Evolutionary conservation across 1,140 invertebrate species (phyloP).

Genomic region (Caerostris extrusa): DNA sequence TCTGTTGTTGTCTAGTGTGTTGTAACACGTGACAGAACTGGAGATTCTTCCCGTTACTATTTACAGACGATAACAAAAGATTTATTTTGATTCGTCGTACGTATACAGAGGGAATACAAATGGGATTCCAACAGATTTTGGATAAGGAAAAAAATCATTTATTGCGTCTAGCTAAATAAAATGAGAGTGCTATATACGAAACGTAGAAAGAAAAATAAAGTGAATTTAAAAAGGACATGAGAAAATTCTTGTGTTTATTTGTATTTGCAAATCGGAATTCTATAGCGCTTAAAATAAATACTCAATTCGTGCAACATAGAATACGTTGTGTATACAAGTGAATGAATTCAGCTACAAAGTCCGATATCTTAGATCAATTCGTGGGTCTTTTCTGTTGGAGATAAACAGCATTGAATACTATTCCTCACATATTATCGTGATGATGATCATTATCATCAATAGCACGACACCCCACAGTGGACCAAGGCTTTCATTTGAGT

Average conservation of each 20-base stretch:
- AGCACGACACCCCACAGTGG: too few relatives aligned
- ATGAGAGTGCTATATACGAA: background rate
- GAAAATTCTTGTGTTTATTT: background rate
- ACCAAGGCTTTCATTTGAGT: too few relatives aligned
- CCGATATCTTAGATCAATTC: too few relatives aligned
- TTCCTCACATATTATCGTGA: too few relatives aligned
- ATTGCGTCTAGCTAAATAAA: background rate
- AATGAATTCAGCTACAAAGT: too few relatives aligned
- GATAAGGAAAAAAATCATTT: background rate
- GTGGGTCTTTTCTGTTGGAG: too few relatives aligned
- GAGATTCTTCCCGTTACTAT: conserved; percentile 7
- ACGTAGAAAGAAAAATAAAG: background rate
- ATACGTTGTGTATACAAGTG: background rate
- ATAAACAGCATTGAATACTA: too few relatives aligned
- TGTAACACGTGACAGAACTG: background rate
- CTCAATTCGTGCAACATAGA: background rate
- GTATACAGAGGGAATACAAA: background rate
- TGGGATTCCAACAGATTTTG: background rate
- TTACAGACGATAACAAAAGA: conserved; percentile 13
- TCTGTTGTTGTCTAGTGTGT: background rate
- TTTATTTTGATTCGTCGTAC: conserved; percentile 25
- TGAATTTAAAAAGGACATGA: background rate
- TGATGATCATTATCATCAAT: too few relatives aligned
- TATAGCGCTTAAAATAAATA: background rate
- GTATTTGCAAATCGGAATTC: background rate